Evolutionary conservation across 2,113 vertebrate genomes (phyloP), one percentile per base, ranked within the genome.

Genomic region (Microcebus ravelobensis): DNA sequence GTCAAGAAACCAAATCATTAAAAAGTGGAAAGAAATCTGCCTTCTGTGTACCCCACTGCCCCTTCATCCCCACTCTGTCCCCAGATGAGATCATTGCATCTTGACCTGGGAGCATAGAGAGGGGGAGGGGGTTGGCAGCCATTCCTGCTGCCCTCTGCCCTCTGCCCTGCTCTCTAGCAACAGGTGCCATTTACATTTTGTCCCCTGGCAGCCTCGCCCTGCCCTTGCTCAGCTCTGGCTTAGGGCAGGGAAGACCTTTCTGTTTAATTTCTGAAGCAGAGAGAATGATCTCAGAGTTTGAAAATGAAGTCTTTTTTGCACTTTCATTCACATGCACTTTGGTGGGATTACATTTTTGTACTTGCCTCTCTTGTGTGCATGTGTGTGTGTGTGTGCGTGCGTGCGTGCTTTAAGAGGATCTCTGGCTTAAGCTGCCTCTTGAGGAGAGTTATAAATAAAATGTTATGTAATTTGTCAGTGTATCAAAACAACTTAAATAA

Each of bases 291-390:
- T 36, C 8, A 93, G 17, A 86, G 48, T 95, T 93, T 50, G 92
- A 83, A 82, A 95, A 93, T 67, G 91, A 95, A 98, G 95, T 97
- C 96, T 97, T 96, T 96, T 98, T 98, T 99, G 98, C 98, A 98
- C 98, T 98, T 99, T 98, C 88, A 97, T 98, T 98, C 97, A 95
- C 97, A 98, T 97, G 98, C 98, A 98, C 98, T 99, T 34, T 90
- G 65, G 93, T 94, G 90, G 86, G 31, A 61, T 95, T 88, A 25
- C 31, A 29, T 93, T 96, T 97, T 98, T 90, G 91, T 97, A 98
- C 96, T 61, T 6, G 36, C 90, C 18, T 95, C 71, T 96, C 96
- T 92, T 95, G 59, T 92, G 74, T 73, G 89, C 73, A 18, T 36
- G 15, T 17, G 84, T 18, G 29, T 13, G 31, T 70, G 20, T 4